Evolutionary conservation across 2,888 invertebrate species (phyloP).

Genomic region (Machimus atricapillus): DNA sequence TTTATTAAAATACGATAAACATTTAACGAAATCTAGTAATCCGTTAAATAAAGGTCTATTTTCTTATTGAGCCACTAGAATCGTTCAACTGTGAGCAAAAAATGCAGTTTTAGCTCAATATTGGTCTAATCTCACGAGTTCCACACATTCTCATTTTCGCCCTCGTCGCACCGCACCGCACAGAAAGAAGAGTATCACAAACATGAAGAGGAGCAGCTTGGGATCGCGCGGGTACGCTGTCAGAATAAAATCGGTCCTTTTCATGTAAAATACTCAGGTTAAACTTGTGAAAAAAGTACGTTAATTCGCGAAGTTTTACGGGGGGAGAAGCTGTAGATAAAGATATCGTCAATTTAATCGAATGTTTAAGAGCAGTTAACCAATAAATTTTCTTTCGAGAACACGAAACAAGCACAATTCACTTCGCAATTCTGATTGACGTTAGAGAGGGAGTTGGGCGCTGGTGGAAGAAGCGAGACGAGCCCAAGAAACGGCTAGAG

Average conservation of each 20-base stretch:
- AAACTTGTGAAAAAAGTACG: neutral
- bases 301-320: neutral
- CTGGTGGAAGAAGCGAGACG: neutral
- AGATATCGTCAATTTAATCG: neutral
- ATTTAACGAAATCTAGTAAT: neutral
- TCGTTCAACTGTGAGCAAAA: neutral
- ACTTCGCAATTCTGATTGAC: neutral
- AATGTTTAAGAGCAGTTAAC: neutral
- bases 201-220: conserved; percentile 13
- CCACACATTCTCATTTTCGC: neutral
- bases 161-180: neutral
- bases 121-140: neutral
- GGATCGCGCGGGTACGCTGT: conserved; percentile 23
- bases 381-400: neutral
- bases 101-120: neutral
- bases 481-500: neutral
- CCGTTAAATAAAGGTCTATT: neutral
- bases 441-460: neutral
- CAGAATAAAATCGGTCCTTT: neutral
- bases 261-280: neutral
- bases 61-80: neutral
- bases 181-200: neutral
- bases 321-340: neutral
- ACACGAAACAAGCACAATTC: neutral
- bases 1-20: neutral